phyloP scores from a whole-genome alignment of 2,888 invertebrate species.

The Melinaea menophilus region DNA sequence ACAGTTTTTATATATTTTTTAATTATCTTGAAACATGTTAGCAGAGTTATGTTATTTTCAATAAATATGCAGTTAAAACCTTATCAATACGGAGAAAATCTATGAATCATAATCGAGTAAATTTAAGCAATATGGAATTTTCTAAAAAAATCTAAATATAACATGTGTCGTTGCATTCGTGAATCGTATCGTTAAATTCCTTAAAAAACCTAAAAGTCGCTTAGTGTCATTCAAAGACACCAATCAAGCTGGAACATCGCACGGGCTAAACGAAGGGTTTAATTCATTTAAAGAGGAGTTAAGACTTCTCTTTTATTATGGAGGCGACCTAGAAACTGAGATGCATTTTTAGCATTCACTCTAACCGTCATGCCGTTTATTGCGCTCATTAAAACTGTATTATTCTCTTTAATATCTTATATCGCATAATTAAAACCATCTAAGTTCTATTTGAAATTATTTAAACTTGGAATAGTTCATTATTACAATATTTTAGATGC shows the following conservation, averaged over 20 bases:
- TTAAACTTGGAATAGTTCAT: background rate
- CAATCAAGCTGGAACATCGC: background rate
- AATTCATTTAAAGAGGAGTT: conserved; percentile 14
- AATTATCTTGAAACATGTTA: too few species aligned
- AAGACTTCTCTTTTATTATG: conserved; percentile 18
- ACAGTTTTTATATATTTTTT: too few species aligned
- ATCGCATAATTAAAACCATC: conserved; percentile 12
- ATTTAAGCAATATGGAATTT: too few species aligned
- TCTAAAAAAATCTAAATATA: too few species aligned
- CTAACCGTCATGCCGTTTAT: conserved; percentile 32
- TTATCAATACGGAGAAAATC: too few species aligned
- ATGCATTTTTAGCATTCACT: conserved; percentile 36
- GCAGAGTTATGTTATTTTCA: too few species aligned
- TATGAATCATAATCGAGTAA: too few species aligned
- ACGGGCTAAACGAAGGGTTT: background rate
- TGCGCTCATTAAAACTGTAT: conserved; percentile 36
- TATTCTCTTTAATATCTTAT: conserved; percentile 29
- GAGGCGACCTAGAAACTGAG: conserved; percentile 32
- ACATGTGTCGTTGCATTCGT: too few species aligned
- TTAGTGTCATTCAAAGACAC: background rate
- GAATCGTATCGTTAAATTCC: too few species aligned
- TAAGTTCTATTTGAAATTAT: background rate
- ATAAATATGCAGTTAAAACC: too few species aligned
- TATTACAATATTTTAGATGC: too few species aligned
- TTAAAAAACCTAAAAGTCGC: background rate